A percentile compares a stretch with the other conserved stretches of the same genome.
Conservation (phyloP, 37 sponge, comb jelly and placozoan genomes). For the Hormiphora californensis region DNA sequence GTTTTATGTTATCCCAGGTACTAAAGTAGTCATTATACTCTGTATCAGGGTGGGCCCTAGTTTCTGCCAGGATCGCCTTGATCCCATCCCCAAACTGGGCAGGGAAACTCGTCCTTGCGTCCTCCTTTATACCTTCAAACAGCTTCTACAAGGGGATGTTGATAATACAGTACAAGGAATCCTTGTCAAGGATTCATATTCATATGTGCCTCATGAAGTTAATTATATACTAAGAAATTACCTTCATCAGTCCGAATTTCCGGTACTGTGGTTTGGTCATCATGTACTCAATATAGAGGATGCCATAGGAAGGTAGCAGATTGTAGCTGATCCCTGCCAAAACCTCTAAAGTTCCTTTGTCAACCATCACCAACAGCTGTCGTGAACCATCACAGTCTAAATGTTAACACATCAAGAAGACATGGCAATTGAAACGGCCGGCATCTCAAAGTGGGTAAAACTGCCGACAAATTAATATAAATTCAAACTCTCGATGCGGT, state of each 20-base stretch:
- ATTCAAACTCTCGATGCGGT: neutral
- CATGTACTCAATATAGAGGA: constrained; percentile 16
- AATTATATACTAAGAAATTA: neutral
- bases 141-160: constrained; percentile 4
- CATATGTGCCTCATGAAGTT: neutral
- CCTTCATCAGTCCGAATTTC: constrained; percentile 8
- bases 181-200: neutral
- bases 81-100: neutral
- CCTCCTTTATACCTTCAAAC: constrained; percentile 9
- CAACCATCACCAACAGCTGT: neutral
- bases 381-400: neutral
- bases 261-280: neutral
- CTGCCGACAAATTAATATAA: neutral
- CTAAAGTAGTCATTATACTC: constrained; percentile 22
- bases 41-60: neutral
- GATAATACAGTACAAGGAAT: too few relatives aligned
- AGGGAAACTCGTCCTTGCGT: neutral
- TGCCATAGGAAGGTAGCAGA: neutral
- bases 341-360: neutral
- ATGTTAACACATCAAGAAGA: neutral
- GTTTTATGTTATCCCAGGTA: neutral
- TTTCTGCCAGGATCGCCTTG: neutral
- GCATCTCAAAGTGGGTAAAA: neutral
- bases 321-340: constrained; percentile 3
- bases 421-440: neutral